phyloP scores from a whole-genome alignment of 2,797 vertebrate genomes.

The Falco peregrinus region DNA sequence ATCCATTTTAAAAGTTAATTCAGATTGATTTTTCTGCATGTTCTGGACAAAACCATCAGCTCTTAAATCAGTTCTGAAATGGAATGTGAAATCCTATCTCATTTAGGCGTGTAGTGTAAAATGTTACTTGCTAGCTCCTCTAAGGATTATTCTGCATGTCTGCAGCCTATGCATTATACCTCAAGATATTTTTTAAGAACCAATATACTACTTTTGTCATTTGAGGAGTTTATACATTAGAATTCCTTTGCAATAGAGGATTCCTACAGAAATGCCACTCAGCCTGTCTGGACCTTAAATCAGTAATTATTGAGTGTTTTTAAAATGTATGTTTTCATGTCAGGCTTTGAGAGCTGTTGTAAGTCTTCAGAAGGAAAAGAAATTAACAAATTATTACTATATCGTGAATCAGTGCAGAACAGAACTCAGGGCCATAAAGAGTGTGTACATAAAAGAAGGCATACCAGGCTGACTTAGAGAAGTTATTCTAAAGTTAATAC shows the following conservation, averaged over 20 bases:
- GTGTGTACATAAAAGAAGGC: background rate
- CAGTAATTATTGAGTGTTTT: background rate
- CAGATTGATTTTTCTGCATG: slow-evolving; percentile 64
- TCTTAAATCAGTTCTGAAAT: slow-evolving; percentile 16
- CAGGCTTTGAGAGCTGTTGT: background rate
- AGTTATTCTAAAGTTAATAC: background rate
- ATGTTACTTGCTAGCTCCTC: background rate
- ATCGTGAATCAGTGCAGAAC: background rate
- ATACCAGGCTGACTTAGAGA: background rate
- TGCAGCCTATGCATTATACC: background rate
- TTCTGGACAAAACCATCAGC: slow-evolving; percentile 22
- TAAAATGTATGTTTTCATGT: background rate
- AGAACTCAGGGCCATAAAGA: background rate
- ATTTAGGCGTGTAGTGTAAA: background rate
- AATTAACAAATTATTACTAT: background rate
- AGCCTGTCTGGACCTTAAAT: background rate
- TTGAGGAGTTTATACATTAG: background rate
- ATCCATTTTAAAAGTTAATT: slow-evolving; percentile 61
- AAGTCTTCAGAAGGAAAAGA: background rate
- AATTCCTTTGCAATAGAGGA: background rate
- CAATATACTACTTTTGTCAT: background rate
- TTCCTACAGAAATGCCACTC: background rate
- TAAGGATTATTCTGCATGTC: background rate
- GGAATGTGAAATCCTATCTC: slow-evolving; percentile 34
- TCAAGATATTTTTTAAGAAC: background rate